Percentiles rank a stretch among this genome's conserved stretches.
These are phyloP conservation scores for Odobenus rosmarus DNA, from an alignment of 2,113 vertebrate genomes.

Conservation along the genomic window DNA sequence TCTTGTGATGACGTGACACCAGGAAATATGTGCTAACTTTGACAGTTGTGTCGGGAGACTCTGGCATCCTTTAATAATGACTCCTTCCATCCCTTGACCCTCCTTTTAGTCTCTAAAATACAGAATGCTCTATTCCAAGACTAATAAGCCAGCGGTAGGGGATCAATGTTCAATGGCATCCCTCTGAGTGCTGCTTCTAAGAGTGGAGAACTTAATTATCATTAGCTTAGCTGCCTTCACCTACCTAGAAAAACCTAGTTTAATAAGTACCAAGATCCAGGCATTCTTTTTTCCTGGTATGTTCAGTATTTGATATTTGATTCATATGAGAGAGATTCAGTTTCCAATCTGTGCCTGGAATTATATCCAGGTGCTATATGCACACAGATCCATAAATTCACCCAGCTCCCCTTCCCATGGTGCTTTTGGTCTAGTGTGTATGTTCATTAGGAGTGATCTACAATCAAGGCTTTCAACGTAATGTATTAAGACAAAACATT, in stretches of 20 bases:
- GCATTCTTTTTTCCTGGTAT: neutral
- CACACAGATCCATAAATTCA: neutral
- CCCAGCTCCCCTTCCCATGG: neutral
- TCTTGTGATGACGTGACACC: neutral
- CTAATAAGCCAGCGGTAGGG: accelerated
- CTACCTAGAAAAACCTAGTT: neutral
- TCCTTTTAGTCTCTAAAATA: neutral
- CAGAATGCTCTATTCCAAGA: neutral
- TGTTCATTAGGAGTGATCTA: neutral
- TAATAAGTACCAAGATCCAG: neutral
- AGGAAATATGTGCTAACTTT: neutral
- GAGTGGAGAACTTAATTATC: neutral
- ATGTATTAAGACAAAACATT: neutral
- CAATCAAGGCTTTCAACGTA: neutral
- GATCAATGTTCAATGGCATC: accelerated
- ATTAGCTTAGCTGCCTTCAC: neutral
- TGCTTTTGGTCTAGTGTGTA: neutral
- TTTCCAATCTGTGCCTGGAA: neutral
- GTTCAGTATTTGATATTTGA: neutral
- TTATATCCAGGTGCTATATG: neutral
- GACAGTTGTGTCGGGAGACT: neutral
- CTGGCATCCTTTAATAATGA: too few relatives aligned
- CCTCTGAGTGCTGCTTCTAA: neutral
- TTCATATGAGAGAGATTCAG: neutral
- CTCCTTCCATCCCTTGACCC: accelerated